Evolutionary conservation across 2,797 vertebrate species (phyloP).

Genomic region (Pteropus rufus): DNA sequence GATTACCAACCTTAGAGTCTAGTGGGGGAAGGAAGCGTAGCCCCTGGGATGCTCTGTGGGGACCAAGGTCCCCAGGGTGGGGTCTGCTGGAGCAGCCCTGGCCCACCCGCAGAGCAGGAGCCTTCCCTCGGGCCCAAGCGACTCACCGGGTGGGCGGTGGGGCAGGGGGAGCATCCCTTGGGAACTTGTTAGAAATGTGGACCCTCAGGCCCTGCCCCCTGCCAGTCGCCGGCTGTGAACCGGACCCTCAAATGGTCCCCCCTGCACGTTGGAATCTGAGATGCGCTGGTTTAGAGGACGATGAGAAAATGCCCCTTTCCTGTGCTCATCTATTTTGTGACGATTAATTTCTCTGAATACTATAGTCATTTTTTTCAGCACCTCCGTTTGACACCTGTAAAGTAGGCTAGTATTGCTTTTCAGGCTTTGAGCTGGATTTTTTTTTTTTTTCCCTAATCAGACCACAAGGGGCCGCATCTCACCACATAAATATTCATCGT

Average conservation of each 20-base stretch:
- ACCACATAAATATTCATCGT: background rate
- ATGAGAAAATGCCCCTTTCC: too few relatives aligned
- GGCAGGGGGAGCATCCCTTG: too few relatives aligned
- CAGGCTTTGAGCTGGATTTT: background rate
- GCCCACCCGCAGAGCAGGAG: background rate
- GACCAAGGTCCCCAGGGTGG: background rate
- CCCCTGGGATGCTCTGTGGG: background rate
- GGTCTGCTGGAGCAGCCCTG: background rate
- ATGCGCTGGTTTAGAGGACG: accelerated
- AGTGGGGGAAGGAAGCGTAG: background rate
- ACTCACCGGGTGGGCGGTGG: background rate
- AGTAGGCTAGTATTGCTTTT: background rate
- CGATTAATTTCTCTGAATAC: background rate
- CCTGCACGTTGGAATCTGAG: accelerated
- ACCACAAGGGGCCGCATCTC: conserved; percentile 79
- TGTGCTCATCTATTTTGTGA: background rate
- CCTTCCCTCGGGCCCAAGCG: accelerated
- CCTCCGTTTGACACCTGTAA: background rate
- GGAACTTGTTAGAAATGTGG: background rate
- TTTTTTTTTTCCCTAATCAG: background rate
- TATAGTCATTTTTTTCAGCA: accelerated
- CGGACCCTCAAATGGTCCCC: background rate
- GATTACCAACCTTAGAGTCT: too few relatives aligned
- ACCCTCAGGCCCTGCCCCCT: background rate
- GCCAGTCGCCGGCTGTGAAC: background rate